These are phyloP conservation scores for Carassius auratus DNA, from an alignment of 2,113 vertebrate species.

Conservation along the genomic window DNA sequence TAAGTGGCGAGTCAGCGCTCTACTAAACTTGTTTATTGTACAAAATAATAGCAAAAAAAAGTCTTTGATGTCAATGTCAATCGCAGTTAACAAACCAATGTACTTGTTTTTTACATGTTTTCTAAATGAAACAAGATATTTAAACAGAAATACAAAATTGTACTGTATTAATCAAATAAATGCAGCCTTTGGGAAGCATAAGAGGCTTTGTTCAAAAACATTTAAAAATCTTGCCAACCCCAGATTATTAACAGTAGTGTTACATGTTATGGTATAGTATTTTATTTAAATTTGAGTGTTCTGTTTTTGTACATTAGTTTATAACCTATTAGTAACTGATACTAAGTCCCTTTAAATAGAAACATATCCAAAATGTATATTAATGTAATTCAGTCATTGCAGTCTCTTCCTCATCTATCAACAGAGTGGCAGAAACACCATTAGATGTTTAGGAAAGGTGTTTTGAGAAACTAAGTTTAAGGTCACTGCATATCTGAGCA, in stretches of 20 bases:
- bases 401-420: neutral
- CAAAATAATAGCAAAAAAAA: neutral
- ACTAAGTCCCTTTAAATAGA: neutral
- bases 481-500: neutral
- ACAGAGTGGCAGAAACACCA: neutral
- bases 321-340: neutral
- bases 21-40: neutral
- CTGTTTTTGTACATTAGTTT: neutral
- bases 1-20: neutral
- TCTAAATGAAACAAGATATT: neutral
- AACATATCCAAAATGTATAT: neutral
- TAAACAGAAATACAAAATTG: neutral
- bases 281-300: neutral
- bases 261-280: no score
- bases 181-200: neutral
- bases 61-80: neutral
- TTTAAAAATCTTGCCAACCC: no score
- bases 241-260: no score
- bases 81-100: neutral
- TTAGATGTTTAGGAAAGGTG: neutral
- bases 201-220: neutral
- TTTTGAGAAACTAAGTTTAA: constrained; percentile 1
- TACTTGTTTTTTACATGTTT: neutral
- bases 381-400: neutral
- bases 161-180: neutral